phyloP scores from a whole-genome alignment of 2,797 vertebrate genomes.

The Lagorchestes hirsutus region DNA sequence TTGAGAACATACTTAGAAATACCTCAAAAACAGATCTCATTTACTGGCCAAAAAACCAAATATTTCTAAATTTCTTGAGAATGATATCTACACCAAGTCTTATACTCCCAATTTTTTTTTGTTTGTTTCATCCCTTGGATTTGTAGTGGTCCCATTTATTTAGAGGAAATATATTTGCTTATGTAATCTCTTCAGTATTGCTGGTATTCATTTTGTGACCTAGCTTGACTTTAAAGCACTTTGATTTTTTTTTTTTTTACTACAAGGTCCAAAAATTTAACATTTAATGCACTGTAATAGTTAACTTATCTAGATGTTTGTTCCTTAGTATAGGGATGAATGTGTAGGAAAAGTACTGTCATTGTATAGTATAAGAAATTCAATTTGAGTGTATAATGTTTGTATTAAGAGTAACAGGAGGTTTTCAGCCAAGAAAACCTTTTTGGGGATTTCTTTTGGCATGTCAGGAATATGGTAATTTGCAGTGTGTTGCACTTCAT shows the following conservation, averaged over 20 bases:
- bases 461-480: constrained; percentile 61
- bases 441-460: constrained; percentile 51
- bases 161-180: neutral
- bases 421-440: neutral
- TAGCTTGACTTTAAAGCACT: constrained; percentile 48
- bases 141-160: neutral
- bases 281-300: constrained; percentile 53
- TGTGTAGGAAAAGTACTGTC: constrained; percentile 18
- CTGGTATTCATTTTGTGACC: neutral
- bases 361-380: constrained; percentile 61
- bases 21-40: neutral
- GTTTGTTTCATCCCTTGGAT: neutral
- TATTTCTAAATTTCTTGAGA: neutral
- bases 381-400: constrained; percentile 41
- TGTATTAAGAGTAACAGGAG: neutral
- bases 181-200: neutral
- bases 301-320: constrained; percentile 42
- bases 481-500: constrained; percentile 67
- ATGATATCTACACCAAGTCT: neutral
- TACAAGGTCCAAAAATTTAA: constrained; percentile 22
- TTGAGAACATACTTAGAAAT: constrained; percentile 45
- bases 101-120: neutral
- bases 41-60: neutral
- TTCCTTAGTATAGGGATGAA: constrained; percentile 3
- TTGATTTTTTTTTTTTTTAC: constrained; percentile 67